Evolutionary conservation across 2,888 invertebrate species (phyloP), one percentile per base, ranked within the genome.

Genomic region (Drosophila helvetica): DNA sequence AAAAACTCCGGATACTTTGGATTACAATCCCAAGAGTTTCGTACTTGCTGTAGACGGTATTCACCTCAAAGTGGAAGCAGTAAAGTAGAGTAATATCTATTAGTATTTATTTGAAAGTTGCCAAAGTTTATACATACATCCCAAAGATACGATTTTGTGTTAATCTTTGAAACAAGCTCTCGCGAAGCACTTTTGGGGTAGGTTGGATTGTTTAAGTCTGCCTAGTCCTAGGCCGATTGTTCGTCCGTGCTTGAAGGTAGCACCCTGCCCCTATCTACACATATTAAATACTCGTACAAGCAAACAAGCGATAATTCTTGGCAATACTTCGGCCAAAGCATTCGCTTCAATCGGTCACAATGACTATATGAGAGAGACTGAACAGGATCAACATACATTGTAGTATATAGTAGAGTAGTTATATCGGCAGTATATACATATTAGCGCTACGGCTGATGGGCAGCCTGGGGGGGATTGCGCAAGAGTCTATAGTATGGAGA

Each of bases 21-120:
- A 53, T 9, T 73, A 55, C 42, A 48, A 69, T 33, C 56, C 76
- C 6, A 43, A n/a, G 0, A 54, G 71, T 1, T 75, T 75, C 50
- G 45, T 69, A 0, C 38, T 73, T 1, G 17, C 42, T 1, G 30
- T 69, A 1, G 53, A 19, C 7, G 73, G 73, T 6, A 46, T 75
- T 17, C 48, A 48, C 12, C 56, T 73, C 1, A 73, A 75, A 17
- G 19, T 73, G 25, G 60, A 75, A n/a, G 19, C 27, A 4, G 1
- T 75, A 6, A 52, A 4, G 43, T 3, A 0, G 3, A 12, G 9
- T 1, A 0, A 8, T n/a, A 17, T 8, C 2, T 27, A 10, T 1
- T 17, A 10, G 4, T 8, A 10, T 27, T 7, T 27, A 27, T 27
- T 8, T 27, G 8, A 27, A 27, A 8, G 27, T 2, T 27, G 15